Base-by-base conservation (phyloP, 2,797 vertebrate species). In the Ficedula albicollis region DNA sequence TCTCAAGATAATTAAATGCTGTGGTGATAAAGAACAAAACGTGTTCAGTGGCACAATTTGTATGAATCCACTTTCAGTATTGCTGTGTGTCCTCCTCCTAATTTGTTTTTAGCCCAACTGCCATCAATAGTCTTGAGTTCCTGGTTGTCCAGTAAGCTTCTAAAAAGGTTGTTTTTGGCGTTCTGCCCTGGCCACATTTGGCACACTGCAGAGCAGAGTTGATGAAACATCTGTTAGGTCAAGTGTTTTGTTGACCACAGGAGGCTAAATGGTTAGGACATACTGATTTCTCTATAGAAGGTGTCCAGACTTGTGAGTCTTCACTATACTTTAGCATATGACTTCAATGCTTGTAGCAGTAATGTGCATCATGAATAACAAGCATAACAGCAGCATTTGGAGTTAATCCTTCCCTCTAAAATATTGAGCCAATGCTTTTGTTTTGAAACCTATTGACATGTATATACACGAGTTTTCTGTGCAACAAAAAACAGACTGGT, bases 1-100 rank as follows among this genome's bases (percentile, higher is more conserved):
- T 92, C 58, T 87, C 60, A 76, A 82, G 95, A 79, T 87, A 90
- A 92, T 87, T 90, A 91, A 89, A 43, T 92, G 49, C 81, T 51
- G 32, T 64, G 41, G 32, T 52, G 79, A 78, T 92, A 92, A 95
- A 89, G 84, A 83, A 27, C 38, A 74, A 80, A 89, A 70, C 2
- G 9, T 0, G 1, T 75, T 89, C 49, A n/a, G 55, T 48, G 55
- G 39, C 52, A 69, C 69, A 76, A 4, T 60, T 87, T 23, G 5
- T 46, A 17, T n/a, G 38, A 44, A 15, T 62, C 84, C 63, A 39
- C 22, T 76, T 62, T 16, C 56, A 38, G 43, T 38, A 6, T 39
- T 95, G 41, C 74, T 63, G 3, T 19, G 18, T 70, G 55, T 59
- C 41, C 92, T 75, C 70, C 34, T 63, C 91, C 62, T 70, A 63